Percentiles rank a stretch among this genome's conserved stretches.
Conservation (phyloP, 1,140 invertebrate species). For the Theocolax elegans region DNA sequence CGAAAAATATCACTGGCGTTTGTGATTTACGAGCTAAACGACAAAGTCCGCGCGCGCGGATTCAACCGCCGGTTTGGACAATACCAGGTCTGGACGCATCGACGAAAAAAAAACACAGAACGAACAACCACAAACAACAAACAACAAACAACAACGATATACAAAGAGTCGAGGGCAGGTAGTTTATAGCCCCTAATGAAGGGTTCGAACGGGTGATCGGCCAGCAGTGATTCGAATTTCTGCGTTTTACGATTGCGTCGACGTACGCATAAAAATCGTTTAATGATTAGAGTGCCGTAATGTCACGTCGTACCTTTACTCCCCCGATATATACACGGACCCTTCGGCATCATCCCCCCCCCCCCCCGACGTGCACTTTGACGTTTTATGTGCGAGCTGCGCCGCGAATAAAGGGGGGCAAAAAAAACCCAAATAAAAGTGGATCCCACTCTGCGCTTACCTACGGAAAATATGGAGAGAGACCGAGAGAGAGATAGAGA, state of each 20-base stretch:
- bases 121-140: no score
- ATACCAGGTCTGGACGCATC: neutral
- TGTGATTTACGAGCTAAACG: neutral
- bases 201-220: slow-evolving; percentile 8
- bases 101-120: no score
- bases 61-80: no score
- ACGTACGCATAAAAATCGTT: slow-evolving; percentile 32
- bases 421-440: slow-evolving; percentile 8
- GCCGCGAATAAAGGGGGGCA: neutral
- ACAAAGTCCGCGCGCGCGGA: neutral
- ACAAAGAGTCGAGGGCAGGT: no score
- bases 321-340: neutral
- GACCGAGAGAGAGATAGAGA: neutral
- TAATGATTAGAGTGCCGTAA: slow-evolving; percentile 27
- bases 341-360: neutral
- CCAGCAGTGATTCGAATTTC: neutral
- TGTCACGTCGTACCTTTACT: neutral
- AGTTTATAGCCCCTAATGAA: slow-evolving; percentile 26
- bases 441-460: no score
- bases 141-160: no score
- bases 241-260: slow-evolving; percentile 18
- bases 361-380: neutral
- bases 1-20: neutral
- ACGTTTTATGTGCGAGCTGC: slow-evolving; percentile 3
- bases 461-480: no score